Percentiles rank a stretch among this genome's conserved stretches.
These are phyloP conservation scores for Lepidocyrtinus sp. DNA, from an alignment of 2,888 invertebrate species.

Conservation along the genomic window DNA sequence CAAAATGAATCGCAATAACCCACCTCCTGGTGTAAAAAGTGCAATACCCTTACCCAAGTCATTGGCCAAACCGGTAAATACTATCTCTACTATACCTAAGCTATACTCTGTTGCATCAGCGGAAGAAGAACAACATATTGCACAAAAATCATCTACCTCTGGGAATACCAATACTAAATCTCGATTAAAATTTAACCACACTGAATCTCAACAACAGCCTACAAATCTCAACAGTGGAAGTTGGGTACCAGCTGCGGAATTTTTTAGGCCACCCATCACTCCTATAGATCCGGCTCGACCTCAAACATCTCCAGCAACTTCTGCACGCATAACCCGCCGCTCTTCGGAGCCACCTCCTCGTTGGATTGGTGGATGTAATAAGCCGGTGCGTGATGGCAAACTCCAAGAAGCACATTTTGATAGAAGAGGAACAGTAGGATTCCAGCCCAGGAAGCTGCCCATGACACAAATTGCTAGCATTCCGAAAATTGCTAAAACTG, in stretches of 20 bases:
- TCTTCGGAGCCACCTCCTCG: constrained; percentile 38
- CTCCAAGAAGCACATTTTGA: background rate
- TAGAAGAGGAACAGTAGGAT: constrained; percentile 34
- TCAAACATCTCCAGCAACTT: constrained; percentile 14
- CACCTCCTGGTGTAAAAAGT: constrained; percentile 24
- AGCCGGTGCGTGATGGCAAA: background rate
- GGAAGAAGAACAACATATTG: background rate
- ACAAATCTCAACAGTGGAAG: constrained; percentile 35
- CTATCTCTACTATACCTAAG: constrained; percentile 41
- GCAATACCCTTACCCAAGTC: constrained; percentile 39
- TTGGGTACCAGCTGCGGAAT: constrained; percentile 48
- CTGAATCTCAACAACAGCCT: constrained; percentile 27
- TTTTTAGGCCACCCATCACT: constrained; percentile 23
- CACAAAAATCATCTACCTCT: background rate
- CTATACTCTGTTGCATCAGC: constrained; percentile 41
- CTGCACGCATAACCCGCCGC: constrained; percentile 24
- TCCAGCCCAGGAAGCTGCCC: constrained; percentile 20
- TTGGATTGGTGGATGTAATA: background rate
- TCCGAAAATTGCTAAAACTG: constrained; percentile 22
- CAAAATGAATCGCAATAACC: constrained; percentile 51
- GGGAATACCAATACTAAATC: background rate
- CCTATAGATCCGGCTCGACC: background rate
- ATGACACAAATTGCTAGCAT: background rate
- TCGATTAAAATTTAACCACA: background rate
- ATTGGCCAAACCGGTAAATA: background rate